A percentile compares a stretch with the other conserved stretches of the same genome.
phyloP scores from a whole-genome alignment of 2,113 vertebrate species.

The Athene cunicularia region DNA sequence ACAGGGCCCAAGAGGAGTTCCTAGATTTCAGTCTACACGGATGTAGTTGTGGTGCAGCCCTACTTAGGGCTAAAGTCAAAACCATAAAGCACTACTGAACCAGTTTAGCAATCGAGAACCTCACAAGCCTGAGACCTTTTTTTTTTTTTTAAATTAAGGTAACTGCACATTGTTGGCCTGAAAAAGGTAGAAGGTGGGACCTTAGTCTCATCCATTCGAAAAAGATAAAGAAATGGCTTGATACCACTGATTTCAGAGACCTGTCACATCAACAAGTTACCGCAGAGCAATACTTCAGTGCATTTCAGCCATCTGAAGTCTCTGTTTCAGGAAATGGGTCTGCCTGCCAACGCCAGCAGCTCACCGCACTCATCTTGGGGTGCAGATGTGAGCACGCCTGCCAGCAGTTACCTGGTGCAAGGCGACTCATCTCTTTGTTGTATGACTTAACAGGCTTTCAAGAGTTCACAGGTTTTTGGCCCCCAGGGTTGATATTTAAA shows the following conservation, averaged over 20 bases:
- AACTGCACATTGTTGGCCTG: background rate
- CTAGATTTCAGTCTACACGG: background rate
- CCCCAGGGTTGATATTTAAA: background rate
- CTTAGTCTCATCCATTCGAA: background rate
- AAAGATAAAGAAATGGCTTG: background rate
- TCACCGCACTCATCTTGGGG: background rate
- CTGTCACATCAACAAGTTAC: background rate
- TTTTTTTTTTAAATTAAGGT: background rate
- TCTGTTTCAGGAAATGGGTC: background rate
- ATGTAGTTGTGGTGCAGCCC: background rate
- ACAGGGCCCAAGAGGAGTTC: background rate
- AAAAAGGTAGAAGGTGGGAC: background rate
- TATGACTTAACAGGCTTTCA: background rate
- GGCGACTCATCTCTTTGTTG: background rate
- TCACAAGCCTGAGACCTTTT: background rate
- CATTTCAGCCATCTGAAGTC: background rate
- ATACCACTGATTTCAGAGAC: slow-evolving; percentile 28
- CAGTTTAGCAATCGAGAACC: background rate
- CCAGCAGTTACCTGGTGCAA: background rate
- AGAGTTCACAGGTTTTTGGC: background rate
- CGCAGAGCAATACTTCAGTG: background rate
- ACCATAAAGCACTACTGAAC: background rate
- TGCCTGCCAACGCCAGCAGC: background rate
- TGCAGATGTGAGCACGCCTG: background rate
- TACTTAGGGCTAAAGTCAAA: background rate